phyloP scores from a whole-genome alignment of 2,113 vertebrate species.

The Lasiurus cinereus region DNA sequence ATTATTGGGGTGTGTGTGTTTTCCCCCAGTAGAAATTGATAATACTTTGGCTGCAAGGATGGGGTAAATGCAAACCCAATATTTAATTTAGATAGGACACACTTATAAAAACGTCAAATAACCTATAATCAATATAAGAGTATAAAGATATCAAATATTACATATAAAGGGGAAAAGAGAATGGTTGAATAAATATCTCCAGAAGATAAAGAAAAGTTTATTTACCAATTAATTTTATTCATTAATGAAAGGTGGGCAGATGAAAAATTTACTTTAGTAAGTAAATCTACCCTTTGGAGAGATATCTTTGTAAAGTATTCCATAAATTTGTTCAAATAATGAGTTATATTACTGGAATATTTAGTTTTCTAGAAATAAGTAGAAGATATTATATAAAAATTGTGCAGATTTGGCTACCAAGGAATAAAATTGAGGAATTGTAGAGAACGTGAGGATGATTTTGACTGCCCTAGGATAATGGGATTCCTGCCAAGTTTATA shows the following conservation, averaged over 20 bases:
- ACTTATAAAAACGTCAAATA: neutral
- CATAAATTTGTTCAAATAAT: neutral
- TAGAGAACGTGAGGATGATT: neutral
- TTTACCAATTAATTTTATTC: neutral
- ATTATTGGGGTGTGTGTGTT: neutral
- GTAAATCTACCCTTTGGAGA: neutral
- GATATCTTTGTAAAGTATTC: neutral
- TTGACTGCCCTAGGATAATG: neutral
- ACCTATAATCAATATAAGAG: neutral
- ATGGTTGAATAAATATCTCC: neutral
- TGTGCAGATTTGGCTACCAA: neutral
- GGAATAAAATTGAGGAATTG: constrained; percentile 6
- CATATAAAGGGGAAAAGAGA: neutral
- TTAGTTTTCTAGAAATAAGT: neutral
- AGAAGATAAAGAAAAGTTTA: neutral
- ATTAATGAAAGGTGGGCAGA: neutral
- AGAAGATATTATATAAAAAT: neutral
- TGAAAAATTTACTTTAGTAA: neutral
- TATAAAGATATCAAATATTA: neutral
- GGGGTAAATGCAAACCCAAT: neutral
- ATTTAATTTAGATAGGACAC: neutral
- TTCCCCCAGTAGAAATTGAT: neutral
- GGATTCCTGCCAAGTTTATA: constrained; percentile 29
- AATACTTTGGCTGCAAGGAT: neutral
- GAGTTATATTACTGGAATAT: neutral